Base-by-base conservation (phyloP, 2,888 invertebrate genomes). In the Calameuta pallipes region DNA sequence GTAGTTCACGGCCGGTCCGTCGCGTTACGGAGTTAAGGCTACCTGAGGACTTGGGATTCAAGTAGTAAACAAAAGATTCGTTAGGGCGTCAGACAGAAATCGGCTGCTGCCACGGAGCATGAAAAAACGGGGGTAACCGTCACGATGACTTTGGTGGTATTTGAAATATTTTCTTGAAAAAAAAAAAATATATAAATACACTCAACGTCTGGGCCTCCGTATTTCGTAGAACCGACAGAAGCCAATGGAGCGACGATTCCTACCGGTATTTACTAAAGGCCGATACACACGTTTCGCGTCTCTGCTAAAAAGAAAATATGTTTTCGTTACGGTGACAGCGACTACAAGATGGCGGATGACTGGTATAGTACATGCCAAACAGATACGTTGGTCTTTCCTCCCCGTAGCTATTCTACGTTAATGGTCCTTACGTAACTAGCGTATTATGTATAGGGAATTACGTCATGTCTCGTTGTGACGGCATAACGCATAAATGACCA, bases 1-100 rank as follows among this genome's bases (percentile, higher is more conserved):
- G 81, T 84, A 85, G 83, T 85, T 85, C 85, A 85, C 82, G 85
- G 85, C 79, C 84, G 82, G 73, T 71, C 71, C 33, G 34, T 31
- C 71, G 71, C 33, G 4, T 23, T 15, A 33, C 15, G 11, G 23
- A 15, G 71, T 31, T 31, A 33, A 71, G 31, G 33, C 56, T 56
- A 23, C 56, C 15, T 0, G 37, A 37, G 56, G 23, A 56, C 23
- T 56, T 56, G 56, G 23, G 9, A 23, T 23, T 15, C 9, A 23
- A 56, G 56, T 56, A 23, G 23, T 56, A 56, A 56, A 56, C 56
- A 56, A 15, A 56, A 9, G 56, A 56, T 56, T 56, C 56, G 56
- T 56, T 15, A 56, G 56, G 56, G 23, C 23, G 56, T 56, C 56
- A 56, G 34, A 71, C 71, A 4, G 30, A 71, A 30, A 71, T 30